Conservation (phyloP, 2,888 invertebrate species). For the Cylloceria caligata region DNA sequence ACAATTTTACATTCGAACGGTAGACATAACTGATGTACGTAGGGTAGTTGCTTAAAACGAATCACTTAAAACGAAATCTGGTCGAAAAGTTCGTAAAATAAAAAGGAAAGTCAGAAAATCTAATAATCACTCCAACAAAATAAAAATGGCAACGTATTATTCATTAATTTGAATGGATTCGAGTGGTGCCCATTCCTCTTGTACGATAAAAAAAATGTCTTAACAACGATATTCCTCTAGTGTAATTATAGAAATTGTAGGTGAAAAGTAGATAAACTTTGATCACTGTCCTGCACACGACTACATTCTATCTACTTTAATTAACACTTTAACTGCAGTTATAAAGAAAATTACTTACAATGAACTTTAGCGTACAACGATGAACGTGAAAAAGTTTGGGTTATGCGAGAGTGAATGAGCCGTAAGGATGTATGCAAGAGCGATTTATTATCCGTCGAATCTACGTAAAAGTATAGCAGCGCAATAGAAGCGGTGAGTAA, state of each 20-base stretch:
- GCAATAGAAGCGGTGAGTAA: background rate
- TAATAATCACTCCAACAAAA: no score
- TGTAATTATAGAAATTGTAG: background rate
- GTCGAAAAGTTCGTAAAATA: no score
- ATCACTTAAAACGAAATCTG: no score
- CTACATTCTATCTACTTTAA: background rate
- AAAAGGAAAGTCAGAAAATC: no score
- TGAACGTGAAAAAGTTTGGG: constrained; percentile 55
- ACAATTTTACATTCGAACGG: no score
- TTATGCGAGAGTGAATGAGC: constrained; percentile 48
- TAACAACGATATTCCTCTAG: background rate
- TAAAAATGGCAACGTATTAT: no score
- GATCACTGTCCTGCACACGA: background rate
- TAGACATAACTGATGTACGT: no score
- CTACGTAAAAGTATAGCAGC: constrained; percentile 22
- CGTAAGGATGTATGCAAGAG: background rate
- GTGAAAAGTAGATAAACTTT: background rate
- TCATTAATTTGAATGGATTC: no score
- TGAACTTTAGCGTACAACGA: constrained; percentile 5
- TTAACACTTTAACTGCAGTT: background rate
- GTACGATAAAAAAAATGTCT: no score
- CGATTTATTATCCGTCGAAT: constrained; percentile 61
- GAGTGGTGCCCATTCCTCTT: no score
- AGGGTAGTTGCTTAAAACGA: no score
- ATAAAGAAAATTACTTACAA: background rate